These are phyloP conservation scores for Metalampra italica DNA, from an alignment of 2,888 invertebrate genomes.

Conservation along the genomic window DNA sequence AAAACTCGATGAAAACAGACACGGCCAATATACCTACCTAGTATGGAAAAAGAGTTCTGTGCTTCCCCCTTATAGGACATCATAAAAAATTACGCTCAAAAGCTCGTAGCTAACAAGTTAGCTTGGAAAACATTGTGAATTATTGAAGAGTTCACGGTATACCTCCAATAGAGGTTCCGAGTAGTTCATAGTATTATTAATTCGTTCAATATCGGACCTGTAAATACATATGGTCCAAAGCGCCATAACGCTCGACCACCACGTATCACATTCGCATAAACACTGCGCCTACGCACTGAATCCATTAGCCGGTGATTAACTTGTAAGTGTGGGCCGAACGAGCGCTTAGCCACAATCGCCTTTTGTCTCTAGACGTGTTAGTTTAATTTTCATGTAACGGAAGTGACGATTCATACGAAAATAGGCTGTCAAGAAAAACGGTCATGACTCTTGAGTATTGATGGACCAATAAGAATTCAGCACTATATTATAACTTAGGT, in stretches of 20 bases:
- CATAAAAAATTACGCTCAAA: too few species aligned
- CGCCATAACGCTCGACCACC: conserved; percentile 9
- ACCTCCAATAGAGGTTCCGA: too few species aligned
- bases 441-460: background rate
- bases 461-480: too few species aligned
- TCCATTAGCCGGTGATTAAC: conserved; percentile 59
- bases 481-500: too few species aligned
- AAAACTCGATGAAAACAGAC: too few species aligned
- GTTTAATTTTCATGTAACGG: conserved; percentile 37
- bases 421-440: background rate
- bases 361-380: conserved; percentile 39
- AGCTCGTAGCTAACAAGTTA: too few species aligned
- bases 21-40: too few species aligned
- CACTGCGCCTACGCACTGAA: conserved; percentile 55
- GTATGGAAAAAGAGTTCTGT: too few species aligned
- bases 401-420: conserved; percentile 29
- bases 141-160: too few species aligned
- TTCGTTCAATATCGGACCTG: conserved; percentile 14
- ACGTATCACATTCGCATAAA: conserved; percentile 23
- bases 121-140: too few species aligned
- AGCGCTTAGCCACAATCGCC: conserved; percentile 40
- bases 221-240: conserved; percentile 28
- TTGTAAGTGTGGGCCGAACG: conserved; percentile 56
- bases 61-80: too few species aligned
- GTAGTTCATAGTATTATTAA: too few species aligned